Percentiles rank a stretch among this genome's conserved stretches.
phyloP scores from a whole-genome alignment of 2,113 vertebrate genomes.

The Elephantulus edwardii region DNA sequence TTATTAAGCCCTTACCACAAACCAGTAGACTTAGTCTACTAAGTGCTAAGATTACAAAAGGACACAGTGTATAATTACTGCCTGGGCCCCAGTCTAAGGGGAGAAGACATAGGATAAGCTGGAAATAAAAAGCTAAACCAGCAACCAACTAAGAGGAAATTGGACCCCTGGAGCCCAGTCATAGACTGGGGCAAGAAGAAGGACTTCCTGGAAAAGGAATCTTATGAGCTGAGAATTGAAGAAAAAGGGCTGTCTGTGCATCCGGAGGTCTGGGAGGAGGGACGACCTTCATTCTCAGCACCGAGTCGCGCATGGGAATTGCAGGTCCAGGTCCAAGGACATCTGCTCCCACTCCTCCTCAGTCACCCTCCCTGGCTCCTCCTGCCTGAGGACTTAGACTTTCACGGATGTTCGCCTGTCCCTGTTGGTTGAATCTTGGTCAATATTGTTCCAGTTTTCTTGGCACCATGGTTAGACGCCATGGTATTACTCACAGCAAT shows the following conservation, averaged over 20 bases:
- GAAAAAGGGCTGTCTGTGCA: not conserved
- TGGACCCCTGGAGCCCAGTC: not conserved
- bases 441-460: conserved; percentile 32
- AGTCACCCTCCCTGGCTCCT: not conserved
- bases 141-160: not conserved
- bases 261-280: not conserved
- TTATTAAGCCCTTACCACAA: not conserved
- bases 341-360: not conserved
- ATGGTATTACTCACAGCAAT: conserved; percentile 8
- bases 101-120: not conserved
- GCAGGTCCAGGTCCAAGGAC: not conserved
- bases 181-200: accelerated
- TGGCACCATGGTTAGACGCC: conserved; percentile 44
- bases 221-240: not conserved
- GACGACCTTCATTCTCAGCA: not conserved
- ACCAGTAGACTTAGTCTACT: too few relatives aligned
- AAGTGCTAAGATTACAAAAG: not conserved
- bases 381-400: not conserved
- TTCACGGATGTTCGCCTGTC: conserved; percentile 31
- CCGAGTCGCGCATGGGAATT: accelerated
- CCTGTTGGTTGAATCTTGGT: conserved; percentile 1
- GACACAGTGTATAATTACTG: not conserved
- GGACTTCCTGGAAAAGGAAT: not conserved
- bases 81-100: not conserved
- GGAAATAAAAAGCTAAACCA: not conserved